Evolutionary conservation across 2,888 invertebrate genomes (phyloP), one percentile per base, ranked within the genome.

Genomic region (Cephonodes hylas): DNA sequence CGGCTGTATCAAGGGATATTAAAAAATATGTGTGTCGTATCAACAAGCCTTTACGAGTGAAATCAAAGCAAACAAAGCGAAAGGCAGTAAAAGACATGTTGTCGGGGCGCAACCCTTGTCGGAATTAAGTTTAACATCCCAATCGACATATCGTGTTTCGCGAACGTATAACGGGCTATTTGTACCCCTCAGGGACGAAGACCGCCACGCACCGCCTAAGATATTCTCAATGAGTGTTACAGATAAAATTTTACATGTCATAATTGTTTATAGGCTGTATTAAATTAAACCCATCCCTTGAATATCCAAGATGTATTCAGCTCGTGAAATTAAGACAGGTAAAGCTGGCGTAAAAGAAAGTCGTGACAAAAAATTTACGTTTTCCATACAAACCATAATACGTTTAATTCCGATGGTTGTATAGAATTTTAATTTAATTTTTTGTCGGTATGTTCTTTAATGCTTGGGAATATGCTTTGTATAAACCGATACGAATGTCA

Each of bases 71-170:
- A 84, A 86, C 81, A 83, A 72, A 75, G 72, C 73, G 76, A 77
- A 75, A 82, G 84, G 84, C 86, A 78, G 87, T 85, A 85, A 86
- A 86, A 86, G 84, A 82, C 85, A 81, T 83, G 85, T 82, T 77
- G 74, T 67, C 72, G 74, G 72, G 77, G 79, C 82, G 85, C 86
- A 53, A 53, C 90, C 89, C 87, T 88, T 85, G 73, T 80, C 79
- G 77, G 86, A 88, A 90, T 90, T 91, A 90, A 89, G 87, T 88
- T 88, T 88, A 88, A 90, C 91, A 89, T 89, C 88, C 85, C 88
- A 84, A 89, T 91, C 89, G 90, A 89, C 89, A 85, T 91, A 90
- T 91, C 89, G 85, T 78, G 82, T 85, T 70, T 71, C 74, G 72
- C 69, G 70, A 83, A 83, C 82, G 83, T 81, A 78, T 84, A 80